These are phyloP conservation scores for Ornithoptera alexandrae DNA, from an alignment of 2,888 invertebrate species.

Conservation along the genomic window DNA sequence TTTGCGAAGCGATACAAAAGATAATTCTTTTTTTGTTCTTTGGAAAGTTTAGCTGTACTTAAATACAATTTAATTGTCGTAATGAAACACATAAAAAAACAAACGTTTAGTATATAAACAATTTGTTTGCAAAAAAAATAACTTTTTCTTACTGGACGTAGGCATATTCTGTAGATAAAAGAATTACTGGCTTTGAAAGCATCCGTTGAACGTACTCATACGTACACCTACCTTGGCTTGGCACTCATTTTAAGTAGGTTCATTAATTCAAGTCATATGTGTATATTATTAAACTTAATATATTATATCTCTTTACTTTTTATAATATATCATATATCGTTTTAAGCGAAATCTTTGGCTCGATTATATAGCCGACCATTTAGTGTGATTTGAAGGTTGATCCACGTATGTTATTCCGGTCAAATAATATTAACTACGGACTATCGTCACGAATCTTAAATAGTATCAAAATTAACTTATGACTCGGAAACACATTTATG, in stretches of 20 bases:
- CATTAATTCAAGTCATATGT: not conserved
- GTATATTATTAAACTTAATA: not conserved
- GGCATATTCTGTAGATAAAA: not conserved
- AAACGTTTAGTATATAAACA: not conserved
- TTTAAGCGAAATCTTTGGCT: not conserved
- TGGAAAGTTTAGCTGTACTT: not conserved
- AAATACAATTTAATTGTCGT: not conserved
- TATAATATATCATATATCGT: not conserved
- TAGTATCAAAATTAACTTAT: not conserved
- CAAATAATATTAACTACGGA: not conserved
- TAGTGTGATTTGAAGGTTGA: not conserved
- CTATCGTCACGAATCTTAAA: not conserved
- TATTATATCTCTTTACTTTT: too few relatives aligned
- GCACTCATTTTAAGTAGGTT: not conserved
- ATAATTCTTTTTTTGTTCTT: not conserved
- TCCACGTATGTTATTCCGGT: not conserved
- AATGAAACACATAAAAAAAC: not conserved
- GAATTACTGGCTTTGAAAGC: constrained; percentile 6
- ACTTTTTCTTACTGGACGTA: not conserved
- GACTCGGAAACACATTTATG: not conserved
- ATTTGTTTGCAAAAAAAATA: not conserved
- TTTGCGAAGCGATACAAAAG: constrained; percentile 35
- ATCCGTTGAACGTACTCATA: constrained; percentile 16
- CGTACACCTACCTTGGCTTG: not conserved
- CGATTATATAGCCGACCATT: not conserved